Evolutionary conservation across 2,113 vertebrate genomes (phyloP).

Genomic region (Pelmatolapia mariae): DNA sequence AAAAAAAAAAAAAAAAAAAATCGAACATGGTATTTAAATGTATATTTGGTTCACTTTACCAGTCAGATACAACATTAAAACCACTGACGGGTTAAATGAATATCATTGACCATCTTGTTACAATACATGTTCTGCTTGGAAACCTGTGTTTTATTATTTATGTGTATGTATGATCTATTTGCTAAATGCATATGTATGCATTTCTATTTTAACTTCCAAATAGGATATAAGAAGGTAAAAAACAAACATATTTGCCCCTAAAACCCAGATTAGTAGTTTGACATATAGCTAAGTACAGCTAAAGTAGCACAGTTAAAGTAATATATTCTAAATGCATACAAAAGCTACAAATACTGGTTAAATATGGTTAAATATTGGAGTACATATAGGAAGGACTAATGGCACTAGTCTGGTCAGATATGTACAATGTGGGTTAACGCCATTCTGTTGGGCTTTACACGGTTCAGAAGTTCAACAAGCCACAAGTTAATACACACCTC

Average conservation of each 20-base stretch:
- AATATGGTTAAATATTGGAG: background rate
- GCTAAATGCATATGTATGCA: background rate
- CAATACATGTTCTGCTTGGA: background rate
- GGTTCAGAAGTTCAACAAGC: background rate
- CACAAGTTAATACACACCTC: background rate
- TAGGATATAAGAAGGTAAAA: background rate
- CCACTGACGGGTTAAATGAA: background rate
- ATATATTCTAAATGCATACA: background rate
- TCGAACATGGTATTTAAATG: background rate
- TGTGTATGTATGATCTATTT: background rate
- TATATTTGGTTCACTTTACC: background rate
- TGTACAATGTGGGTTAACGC: background rate
- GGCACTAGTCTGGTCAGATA: background rate
- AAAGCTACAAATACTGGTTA: background rate
- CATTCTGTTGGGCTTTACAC: background rate
- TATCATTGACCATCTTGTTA: background rate
- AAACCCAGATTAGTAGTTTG: background rate
- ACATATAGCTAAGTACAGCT: background rate
- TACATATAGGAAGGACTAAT: background rate
- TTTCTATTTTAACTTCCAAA: background rate
- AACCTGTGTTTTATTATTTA: background rate
- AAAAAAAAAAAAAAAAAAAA: background rate
- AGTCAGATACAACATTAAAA: background rate
- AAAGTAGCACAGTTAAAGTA: background rate
- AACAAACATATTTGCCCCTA: background rate